phyloP scores from a whole-genome alignment of 2,888 invertebrate genomes.

The Drosophila hamatofila region DNA sequence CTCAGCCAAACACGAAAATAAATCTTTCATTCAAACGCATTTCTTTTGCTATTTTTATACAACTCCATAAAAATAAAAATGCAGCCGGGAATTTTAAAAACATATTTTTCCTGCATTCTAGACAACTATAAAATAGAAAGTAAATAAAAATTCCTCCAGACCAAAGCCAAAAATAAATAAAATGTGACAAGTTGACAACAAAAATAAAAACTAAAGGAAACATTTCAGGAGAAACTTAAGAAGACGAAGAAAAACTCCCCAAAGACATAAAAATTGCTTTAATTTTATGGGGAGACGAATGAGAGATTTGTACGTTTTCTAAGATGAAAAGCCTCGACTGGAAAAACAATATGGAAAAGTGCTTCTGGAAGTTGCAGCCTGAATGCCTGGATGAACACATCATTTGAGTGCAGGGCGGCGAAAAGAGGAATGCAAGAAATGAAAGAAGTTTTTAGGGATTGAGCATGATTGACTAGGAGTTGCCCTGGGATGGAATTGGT shows the following conservation, averaged over 20 bases:
- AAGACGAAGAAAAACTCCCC: conserved; percentile 11
- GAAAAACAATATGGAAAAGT: conserved; percentile 69
- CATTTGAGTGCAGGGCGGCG: conserved; percentile 22
- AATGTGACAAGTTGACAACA: conserved; percentile 39
- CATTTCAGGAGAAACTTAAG: conserved; percentile 26
- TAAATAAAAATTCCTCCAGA: neutral
- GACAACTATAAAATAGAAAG: conserved; percentile 9
- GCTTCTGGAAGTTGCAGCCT: conserved; percentile 47
- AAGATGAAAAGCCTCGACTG: conserved; percentile 35
- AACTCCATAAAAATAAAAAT: conserved; percentile 46
- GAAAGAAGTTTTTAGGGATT: neutral
- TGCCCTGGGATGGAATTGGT: neutral
- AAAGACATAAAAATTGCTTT: conserved; percentile 26
- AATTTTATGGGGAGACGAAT: conserved; percentile 22
- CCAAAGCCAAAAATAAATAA: conserved; percentile 53
- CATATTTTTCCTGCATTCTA: neutral
- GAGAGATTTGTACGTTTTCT: conserved; percentile 15
- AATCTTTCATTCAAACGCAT: conserved; percentile 28
- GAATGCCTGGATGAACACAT: conserved; percentile 32
- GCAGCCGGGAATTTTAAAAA: neutral
- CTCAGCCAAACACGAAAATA: neutral
- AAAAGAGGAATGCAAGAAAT: neutral
- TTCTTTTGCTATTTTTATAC: neutral
- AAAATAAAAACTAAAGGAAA: conserved; percentile 14
- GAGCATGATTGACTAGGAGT: neutral